Evolutionary conservation across 2,113 vertebrate species (phyloP).

Genomic region (Oplegnathus fasciatus): DNA sequence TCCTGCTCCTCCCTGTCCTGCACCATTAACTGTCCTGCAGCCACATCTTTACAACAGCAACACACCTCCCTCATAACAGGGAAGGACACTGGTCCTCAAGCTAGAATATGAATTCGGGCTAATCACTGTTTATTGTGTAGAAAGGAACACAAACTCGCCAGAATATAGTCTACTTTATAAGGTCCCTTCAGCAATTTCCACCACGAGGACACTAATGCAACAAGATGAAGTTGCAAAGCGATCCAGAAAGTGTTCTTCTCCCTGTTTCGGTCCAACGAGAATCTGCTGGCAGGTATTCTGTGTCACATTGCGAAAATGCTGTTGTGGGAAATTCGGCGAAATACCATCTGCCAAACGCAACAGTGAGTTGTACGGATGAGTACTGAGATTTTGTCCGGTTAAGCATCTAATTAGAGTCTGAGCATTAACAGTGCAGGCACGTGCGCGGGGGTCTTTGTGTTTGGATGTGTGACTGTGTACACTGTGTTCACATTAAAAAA

Average conservation of each 20-base stretch:
- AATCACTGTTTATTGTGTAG: constrained; percentile 20
- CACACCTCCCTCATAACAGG: background rate
- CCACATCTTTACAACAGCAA: background rate
- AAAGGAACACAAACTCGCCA: background rate
- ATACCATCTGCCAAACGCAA: constrained; percentile 48
- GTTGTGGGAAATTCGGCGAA: constrained; percentile 34
- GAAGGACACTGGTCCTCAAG: background rate
- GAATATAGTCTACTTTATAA: background rate
- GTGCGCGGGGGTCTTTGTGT: background rate
- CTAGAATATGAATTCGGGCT: background rate
- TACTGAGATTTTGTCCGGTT: constrained; percentile 5
- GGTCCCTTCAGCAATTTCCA: constrained; percentile 28
- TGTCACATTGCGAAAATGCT: constrained; percentile 46
- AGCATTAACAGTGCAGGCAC: constrained; percentile 2
- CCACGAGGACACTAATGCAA: constrained; percentile 44
- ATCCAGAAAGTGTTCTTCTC: constrained; percentile 17
- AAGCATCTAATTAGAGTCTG: constrained; percentile 23
- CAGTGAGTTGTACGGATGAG: constrained; percentile 5
- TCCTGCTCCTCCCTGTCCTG: background rate
- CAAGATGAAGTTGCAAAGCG: constrained; percentile 34
- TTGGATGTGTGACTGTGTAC: background rate
- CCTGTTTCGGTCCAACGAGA: constrained; percentile 35
- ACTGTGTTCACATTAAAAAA: background rate
- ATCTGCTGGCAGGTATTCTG: constrained; percentile 52
- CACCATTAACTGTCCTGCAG: constrained; percentile 18